Conservation (phyloP, 2,888 invertebrate genomes). For the Parascotia fuliginaria region DNA sequence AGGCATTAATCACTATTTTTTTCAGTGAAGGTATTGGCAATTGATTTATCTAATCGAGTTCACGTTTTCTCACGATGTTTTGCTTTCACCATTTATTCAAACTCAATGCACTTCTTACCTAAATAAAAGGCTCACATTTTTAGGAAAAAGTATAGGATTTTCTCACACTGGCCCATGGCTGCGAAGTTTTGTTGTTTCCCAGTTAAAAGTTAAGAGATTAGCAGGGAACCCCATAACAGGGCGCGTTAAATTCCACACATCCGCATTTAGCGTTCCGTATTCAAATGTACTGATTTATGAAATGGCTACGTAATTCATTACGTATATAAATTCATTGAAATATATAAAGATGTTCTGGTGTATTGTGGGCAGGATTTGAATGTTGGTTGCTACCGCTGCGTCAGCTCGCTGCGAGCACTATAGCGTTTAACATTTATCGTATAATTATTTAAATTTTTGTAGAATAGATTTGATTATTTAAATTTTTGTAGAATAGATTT, state of each 20-base stretch:
- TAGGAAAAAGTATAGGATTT: slow-evolving; percentile 30
- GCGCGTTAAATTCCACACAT: slow-evolving; percentile 54
- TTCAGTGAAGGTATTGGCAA: too few species aligned
- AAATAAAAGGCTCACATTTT: slow-evolving; percentile 31
- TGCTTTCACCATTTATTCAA: neutral
- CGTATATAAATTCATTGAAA: neutral
- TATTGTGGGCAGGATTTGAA: neutral
- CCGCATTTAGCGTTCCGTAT: slow-evolving; percentile 21
- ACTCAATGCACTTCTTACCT: slow-evolving; percentile 4
- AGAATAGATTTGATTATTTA: too few species aligned
- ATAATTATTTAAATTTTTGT: slow-evolving; percentile 27
- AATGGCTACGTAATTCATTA: too few species aligned
- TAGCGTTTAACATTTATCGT: slow-evolving; percentile 33
- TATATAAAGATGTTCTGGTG: neutral
- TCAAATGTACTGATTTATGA: slow-evolving; percentile 9
- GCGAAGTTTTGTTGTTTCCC: slow-evolving; percentile 55
- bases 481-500: too few species aligned
- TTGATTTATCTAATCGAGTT: neutral
- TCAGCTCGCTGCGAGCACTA: slow-evolving; percentile 22
- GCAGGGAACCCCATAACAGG: slow-evolving; percentile 51
- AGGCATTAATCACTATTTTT: too few species aligned
- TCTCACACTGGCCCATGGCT: slow-evolving; percentile 32
- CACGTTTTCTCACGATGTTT: too few species aligned
- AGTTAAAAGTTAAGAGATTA: slow-evolving; percentile 74
- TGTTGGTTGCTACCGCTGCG: slow-evolving; percentile 16